Evolutionary conservation across 1,140 invertebrate species (phyloP), one percentile per base, ranked within the genome.

Genomic region (Calosoma granatense): DNA sequence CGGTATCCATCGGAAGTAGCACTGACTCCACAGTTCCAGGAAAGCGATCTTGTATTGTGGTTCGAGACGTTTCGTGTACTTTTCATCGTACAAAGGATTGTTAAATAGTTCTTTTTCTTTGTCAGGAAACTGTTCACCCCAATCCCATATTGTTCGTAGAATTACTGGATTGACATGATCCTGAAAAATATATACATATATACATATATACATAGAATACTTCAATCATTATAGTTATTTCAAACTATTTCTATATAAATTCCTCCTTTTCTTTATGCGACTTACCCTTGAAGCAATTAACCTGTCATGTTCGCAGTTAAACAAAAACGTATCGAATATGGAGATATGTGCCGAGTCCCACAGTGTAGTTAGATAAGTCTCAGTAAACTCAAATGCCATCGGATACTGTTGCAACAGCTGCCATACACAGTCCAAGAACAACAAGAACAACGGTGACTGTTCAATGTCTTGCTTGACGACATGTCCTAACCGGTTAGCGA

Each of bases 401-500:
- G 92, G 92, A 73, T 87, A 93, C 75, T 97, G 93, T 64, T 86
- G 83, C 57, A 85, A 72, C 23, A 97, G 73, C 75, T 97, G 94
- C 89, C 91, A 95, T 51, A 91, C 86, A 73, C 92, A 94, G 70
- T 98, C 94, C 59, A 98, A 77, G 72, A 92, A 97, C 43, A 97
- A 68, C 20, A 96, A 78, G 69, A 96, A 93, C 41, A 96, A 74
- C 0, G 93, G 92, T 60, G 87, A 84, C 77, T 88, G 71, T 59
- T 76, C 30, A 67, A 70, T 43, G 60, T 69, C 59, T 6, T 71
- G 66, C 61, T 75, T 74, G 19, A 74, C 65, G 20, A 85, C 75
- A 60, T 88, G 82, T 1, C 82, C 84, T 47, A 88, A 71, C 53
- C 89, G 75, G 60, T 81, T 81, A 43, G 70, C 69, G 72, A 97